Evolutionary conservation across 2,797 vertebrate genomes (phyloP).

Genomic region (Semotilus atromaculatus): DNA sequence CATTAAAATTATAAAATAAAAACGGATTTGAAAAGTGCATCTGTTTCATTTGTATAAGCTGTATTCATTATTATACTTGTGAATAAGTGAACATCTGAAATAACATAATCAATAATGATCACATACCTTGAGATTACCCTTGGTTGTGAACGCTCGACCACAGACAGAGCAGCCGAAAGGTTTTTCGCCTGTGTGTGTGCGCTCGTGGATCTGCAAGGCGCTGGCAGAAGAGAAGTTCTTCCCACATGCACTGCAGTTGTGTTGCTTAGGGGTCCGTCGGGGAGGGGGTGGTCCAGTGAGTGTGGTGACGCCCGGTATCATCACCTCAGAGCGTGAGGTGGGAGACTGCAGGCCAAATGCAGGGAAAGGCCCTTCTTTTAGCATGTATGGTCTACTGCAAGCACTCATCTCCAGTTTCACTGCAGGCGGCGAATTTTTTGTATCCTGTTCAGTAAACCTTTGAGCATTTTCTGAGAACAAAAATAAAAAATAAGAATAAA

Average conservation of each 20-base stretch:
- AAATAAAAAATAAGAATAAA: conserved; percentile 19
- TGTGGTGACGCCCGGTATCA: conserved; percentile 85
- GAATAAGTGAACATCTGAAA: neutral
- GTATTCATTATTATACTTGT: neutral
- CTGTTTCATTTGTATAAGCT: neutral
- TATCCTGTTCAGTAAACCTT: conserved; percentile 80
- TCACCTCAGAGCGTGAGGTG: conserved; percentile 78
- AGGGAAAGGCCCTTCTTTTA: conserved; percentile 82
- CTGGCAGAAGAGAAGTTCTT: conserved; percentile 99
- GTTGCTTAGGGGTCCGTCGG: conserved; percentile 92
- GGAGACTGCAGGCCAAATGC: conserved; percentile 85
- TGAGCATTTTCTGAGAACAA: conserved; percentile 79
- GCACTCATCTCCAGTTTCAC: conserved; percentile 91
- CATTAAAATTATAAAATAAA: neutral
- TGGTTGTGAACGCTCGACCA: conserved; percentile 97
- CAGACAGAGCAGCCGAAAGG: conserved; percentile 97
- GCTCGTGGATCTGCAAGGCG: conserved; percentile 97
- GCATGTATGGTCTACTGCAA: conserved; percentile 82
- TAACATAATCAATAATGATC: neutral
- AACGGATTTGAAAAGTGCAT: neutral
- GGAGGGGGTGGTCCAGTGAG: conserved; percentile 87
- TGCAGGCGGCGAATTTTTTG: conserved; percentile 77
- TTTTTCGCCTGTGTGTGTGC: conserved; percentile 98
- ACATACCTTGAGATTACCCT: conserved; percentile 96
- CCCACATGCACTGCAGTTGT: conserved; percentile 95